Conservation (phyloP, 2,888 invertebrate species). For the Pycnomerus fuliginosus region DNA sequence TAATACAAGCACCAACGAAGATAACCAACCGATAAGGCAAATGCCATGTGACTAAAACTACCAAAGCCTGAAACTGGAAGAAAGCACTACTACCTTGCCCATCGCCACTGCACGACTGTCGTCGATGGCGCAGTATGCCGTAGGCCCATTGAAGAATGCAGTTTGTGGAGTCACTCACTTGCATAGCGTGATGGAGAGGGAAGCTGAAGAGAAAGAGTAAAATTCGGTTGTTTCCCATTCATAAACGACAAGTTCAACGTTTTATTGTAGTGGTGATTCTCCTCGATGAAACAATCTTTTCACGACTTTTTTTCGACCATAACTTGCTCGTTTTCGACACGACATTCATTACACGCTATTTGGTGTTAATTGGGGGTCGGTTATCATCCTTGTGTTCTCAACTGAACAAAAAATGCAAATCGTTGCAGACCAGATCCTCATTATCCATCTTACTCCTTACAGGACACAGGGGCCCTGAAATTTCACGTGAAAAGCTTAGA, state of each 20-base stretch:
- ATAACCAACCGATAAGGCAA: conserved; percentile 2
- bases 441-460: too few relatives aligned
- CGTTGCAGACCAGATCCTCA: too few relatives aligned
- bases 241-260: conserved; percentile 21
- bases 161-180: conserved; percentile 15
- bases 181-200: conserved; percentile 20
- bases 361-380: too few relatives aligned
- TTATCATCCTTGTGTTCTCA: too few relatives aligned
- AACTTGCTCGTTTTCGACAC: too few relatives aligned
- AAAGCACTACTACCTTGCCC: conserved; percentile 32
- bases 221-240: conserved; percentile 24
- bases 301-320: too few relatives aligned
- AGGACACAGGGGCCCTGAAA: too few relatives aligned
- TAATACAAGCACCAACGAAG: conserved; percentile 6
- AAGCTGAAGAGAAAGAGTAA: conserved; percentile 20
- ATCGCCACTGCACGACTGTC: conserved; percentile 41
- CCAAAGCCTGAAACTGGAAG: conserved; percentile 9
- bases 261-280: conserved; percentile 12
- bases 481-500: too few relatives aligned
- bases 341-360: too few relatives aligned
- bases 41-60: conserved; percentile 8
- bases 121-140: conserved; percentile 26
- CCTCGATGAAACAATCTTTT: too few relatives aligned
- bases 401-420: too few relatives aligned
- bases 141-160: conserved; percentile 41